phyloP scores from a whole-genome alignment of 2,113 vertebrate genomes.

The Sinosuthora webbiana region DNA sequence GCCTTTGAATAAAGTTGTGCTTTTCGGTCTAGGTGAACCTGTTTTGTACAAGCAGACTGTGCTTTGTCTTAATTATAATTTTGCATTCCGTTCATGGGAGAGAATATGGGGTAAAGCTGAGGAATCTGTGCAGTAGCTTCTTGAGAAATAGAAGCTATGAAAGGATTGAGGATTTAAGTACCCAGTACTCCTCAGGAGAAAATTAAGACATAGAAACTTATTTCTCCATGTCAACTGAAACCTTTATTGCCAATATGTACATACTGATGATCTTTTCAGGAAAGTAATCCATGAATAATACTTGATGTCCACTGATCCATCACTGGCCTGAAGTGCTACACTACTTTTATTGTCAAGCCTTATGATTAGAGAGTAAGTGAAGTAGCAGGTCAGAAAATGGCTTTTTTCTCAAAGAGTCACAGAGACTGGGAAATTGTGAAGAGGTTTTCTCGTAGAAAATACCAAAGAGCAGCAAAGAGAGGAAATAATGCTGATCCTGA shows the following conservation, averaged over 20 bases:
- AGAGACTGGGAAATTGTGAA: background rate
- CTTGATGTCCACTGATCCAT: background rate
- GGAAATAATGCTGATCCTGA: background rate
- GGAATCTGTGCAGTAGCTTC: background rate
- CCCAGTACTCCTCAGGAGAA: background rate
- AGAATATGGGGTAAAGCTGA: background rate
- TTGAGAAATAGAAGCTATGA: background rate
- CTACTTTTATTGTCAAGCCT: background rate
- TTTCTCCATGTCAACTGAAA: background rate
- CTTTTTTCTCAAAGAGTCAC: background rate
- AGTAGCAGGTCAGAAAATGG: background rate
- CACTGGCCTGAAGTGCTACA: background rate
- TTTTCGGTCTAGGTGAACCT: conserved; percentile 7
- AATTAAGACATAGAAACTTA: background rate
- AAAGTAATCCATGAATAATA: background rate
- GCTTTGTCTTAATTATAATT: conserved; percentile 29
- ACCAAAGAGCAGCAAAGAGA: background rate
- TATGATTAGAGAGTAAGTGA: background rate
- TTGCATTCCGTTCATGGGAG: background rate
- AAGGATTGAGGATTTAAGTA: background rate
- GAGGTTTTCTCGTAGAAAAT: background rate
- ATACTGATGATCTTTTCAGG: background rate
- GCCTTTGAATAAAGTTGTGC: background rate
- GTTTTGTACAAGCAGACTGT: background rate
- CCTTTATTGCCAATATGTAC: background rate